Conservation (phyloP, 2,113 vertebrate species). For the Etheostoma cragini region DNA sequence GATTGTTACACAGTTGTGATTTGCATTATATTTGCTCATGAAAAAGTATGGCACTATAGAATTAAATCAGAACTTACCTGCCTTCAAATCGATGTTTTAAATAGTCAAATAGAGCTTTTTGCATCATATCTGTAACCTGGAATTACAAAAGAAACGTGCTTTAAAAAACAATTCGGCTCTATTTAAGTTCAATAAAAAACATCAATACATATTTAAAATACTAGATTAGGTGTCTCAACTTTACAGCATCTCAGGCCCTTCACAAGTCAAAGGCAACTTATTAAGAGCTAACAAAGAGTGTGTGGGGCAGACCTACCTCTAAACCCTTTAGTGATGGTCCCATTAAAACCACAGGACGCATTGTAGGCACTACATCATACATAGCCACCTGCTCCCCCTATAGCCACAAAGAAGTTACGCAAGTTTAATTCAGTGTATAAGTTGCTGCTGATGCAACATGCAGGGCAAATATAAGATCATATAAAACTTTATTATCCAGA, state of each 20-base stretch:
- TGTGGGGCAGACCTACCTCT: constrained; percentile 85
- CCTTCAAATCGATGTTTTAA: constrained; percentile 99
- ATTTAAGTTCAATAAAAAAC: neutral
- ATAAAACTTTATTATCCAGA: too few relatives aligned
- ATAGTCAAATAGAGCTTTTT: constrained; percentile 99
- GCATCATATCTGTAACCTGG: constrained; percentile 99
- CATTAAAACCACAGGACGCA: constrained; percentile 98
- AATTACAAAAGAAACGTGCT: constrained; percentile 57
- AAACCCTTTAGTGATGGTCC: constrained; percentile 98
- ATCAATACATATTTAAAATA: neutral
- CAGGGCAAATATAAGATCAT: too few relatives aligned
- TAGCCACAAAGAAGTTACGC: constrained; percentile 23
- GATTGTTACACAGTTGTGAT: neutral
- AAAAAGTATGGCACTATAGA: neutral
- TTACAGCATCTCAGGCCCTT: neutral
- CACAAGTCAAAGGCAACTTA: neutral
- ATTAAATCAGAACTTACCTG: constrained; percentile 87
- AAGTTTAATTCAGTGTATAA: neutral
- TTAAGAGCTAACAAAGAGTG: neutral
- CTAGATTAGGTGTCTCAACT: neutral
- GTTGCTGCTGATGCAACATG: neutral
- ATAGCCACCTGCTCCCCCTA: constrained; percentile 96
- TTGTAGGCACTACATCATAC: constrained; percentile 99
- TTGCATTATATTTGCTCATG: neutral
- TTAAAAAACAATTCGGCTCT: neutral